Conservation (phyloP, 2,113 vertebrate genomes). For the Spermophilus dauricus region DNA sequence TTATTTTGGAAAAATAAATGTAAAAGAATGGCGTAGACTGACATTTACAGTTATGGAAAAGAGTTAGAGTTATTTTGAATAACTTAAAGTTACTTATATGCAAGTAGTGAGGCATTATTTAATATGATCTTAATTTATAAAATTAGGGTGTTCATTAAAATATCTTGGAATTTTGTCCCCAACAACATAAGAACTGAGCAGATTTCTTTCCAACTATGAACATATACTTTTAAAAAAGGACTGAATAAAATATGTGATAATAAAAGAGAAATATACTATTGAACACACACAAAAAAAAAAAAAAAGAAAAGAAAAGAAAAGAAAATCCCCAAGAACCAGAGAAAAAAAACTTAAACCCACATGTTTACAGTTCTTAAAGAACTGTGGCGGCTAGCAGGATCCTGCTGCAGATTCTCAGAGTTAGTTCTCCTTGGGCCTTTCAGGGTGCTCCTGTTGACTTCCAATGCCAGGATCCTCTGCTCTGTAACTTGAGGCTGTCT, state of each 20-base stretch:
- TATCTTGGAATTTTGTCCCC: not conserved
- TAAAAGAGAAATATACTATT: constrained; percentile 25
- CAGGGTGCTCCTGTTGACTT: not conserved
- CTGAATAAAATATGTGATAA: not conserved
- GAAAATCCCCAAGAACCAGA: not conserved
- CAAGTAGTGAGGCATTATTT: constrained; percentile 25
- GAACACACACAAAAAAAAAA: not conserved
- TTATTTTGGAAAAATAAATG: constrained; percentile 40
- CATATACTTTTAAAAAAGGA: not conserved
- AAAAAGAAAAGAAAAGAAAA: not conserved
- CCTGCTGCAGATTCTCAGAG: not conserved
- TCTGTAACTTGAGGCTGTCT: not conserved
- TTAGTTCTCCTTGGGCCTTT: not conserved
- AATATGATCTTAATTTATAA: constrained; percentile 32
- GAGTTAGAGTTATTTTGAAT: not conserved
- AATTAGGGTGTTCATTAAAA: not conserved
- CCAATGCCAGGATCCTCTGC: not conserved
- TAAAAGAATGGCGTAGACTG: not conserved
- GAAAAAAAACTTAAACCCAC: not conserved
- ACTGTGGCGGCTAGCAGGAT: accelerated
- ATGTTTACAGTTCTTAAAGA: not conserved
- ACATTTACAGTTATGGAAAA: not conserved
- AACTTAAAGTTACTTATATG: not conserved
- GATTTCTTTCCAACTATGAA: not conserved
- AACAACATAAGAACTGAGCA: not conserved